Evolutionary conservation across 2,797 vertebrate genomes (phyloP).

Genomic region (Sebastes iracundus): DNA sequence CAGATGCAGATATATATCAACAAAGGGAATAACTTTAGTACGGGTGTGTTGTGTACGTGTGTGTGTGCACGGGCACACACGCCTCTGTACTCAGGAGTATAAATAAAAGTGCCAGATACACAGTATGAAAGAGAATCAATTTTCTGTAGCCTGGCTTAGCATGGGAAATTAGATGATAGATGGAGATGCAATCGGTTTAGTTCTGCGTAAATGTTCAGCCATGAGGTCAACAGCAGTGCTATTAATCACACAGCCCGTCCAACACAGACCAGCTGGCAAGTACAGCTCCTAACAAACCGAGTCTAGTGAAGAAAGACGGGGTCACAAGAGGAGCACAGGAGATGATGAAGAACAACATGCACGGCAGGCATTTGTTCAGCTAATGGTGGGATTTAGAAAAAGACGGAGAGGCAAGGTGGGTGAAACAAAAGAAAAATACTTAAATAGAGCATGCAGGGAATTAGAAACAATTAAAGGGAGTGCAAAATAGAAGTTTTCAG

Average conservation of each 20-base stretch:
- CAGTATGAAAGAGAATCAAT: constrained; percentile 54
- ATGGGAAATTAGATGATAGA: constrained; percentile 66
- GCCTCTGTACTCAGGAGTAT: constrained; percentile 25
- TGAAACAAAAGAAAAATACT: neutral
- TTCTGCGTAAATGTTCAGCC: constrained; percentile 64
- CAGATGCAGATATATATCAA: constrained; percentile 28
- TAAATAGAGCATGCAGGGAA: neutral
- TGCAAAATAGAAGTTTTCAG: constrained; percentile 3
- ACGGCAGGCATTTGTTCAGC: constrained; percentile 2
- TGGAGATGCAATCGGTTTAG: constrained; percentile 61
- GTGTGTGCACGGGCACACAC: neutral
- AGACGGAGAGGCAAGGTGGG: neutral
- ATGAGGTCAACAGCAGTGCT: constrained; percentile 52
- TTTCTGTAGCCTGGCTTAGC: constrained; percentile 44
- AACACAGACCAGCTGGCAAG: constrained; percentile 7
- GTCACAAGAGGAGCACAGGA: constrained; percentile 2
- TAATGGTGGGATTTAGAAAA: constrained; percentile 9
- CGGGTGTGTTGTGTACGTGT: neutral
- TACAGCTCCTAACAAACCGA: constrained; percentile 2
- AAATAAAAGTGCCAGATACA: constrained; percentile 47
- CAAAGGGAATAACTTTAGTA: constrained; percentile 30
- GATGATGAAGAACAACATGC: constrained; percentile 26
- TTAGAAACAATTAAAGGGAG: neutral
- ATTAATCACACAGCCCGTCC: constrained; percentile 59
- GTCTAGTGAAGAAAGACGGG: constrained; percentile 2